Conservation (phyloP, 2,797 vertebrate genomes). For the Strix occidentalis region DNA sequence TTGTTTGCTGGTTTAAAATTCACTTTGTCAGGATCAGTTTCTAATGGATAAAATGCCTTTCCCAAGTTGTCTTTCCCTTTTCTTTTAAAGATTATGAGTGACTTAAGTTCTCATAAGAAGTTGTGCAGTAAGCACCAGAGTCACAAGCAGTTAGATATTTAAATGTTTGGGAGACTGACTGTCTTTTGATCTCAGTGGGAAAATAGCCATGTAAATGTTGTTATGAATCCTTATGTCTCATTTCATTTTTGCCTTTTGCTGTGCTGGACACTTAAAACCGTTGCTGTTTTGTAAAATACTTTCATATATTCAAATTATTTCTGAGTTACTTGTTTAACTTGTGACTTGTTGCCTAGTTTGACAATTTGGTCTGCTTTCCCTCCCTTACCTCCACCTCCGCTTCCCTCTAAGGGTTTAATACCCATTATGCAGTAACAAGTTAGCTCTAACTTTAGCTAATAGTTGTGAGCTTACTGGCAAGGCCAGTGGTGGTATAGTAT, state of each 20-base stretch:
- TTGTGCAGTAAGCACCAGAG: not conserved
- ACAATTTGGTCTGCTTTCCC: not conserved
- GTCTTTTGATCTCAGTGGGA: not conserved
- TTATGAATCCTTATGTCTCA: not conserved
- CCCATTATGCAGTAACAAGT: not conserved
- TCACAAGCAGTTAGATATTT: not conserved
- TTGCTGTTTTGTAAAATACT: not conserved
- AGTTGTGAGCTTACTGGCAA: not conserved
- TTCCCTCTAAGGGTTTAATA: not conserved
- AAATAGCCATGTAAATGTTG: not conserved
- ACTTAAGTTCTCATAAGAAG: not conserved
- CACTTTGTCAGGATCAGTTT: not conserved
- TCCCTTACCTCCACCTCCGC: not conserved
- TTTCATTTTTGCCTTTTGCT: not conserved
- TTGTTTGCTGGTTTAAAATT: not conserved
- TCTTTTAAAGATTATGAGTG: not conserved
- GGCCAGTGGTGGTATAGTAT: not conserved
- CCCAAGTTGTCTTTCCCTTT: not conserved
- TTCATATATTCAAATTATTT: not conserved
- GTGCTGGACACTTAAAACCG: not conserved
- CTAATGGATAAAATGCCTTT: not conserved
- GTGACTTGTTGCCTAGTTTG: not conserved
- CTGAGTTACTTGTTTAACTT: not conserved
- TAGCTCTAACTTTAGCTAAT: not conserved
- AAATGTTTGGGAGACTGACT: not conserved